Conservation (phyloP, 2,113 vertebrate species). For the Myotis lucifugus region DNA sequence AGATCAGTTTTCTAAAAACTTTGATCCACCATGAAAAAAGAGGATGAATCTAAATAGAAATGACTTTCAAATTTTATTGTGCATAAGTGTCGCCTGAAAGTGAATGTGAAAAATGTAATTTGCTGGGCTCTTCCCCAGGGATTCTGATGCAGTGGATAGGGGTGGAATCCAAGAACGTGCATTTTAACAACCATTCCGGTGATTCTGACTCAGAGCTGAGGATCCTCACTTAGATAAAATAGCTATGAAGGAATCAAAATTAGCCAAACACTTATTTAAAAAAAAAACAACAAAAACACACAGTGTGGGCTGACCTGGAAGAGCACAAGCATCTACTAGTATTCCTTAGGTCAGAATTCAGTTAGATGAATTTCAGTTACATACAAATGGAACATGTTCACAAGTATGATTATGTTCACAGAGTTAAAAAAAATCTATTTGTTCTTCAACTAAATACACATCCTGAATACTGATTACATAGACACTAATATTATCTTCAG, state of each 20-base stretch:
- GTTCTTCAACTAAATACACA: slow-evolving; percentile 71
- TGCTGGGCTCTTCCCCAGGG: slow-evolving; percentile 21
- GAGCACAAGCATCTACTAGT: slow-evolving; percentile 25
- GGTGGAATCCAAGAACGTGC: background rate
- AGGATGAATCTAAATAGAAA: slow-evolving; percentile 44
- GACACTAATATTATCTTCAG: slow-evolving; percentile 55
- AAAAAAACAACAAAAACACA: background rate
- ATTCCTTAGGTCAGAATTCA: slow-evolving; percentile 60
- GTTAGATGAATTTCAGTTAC: slow-evolving; percentile 39
- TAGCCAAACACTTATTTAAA: background rate
- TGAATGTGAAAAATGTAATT: slow-evolving; percentile 49
- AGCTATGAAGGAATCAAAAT: slow-evolving; percentile 25
- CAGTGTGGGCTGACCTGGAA: slow-evolving; percentile 19
- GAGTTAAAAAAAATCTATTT: slow-evolving; percentile 70
- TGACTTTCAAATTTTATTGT: slow-evolving; percentile 46
- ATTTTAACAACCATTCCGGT: slow-evolving; percentile 1
- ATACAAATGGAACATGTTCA: slow-evolving; percentile 60
- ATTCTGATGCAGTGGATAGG: background rate
- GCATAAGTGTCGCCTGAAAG: slow-evolving; percentile 34
- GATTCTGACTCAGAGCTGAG: background rate
- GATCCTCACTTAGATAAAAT: background rate
- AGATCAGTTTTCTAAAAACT: slow-evolving; percentile 51
- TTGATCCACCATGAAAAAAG: background rate
- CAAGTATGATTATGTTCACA: slow-evolving; percentile 54
- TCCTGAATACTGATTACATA: slow-evolving; percentile 69